Conservation (phyloP, 53 echinoderm and acorn worm species). For the Patiria pectinifera region DNA sequence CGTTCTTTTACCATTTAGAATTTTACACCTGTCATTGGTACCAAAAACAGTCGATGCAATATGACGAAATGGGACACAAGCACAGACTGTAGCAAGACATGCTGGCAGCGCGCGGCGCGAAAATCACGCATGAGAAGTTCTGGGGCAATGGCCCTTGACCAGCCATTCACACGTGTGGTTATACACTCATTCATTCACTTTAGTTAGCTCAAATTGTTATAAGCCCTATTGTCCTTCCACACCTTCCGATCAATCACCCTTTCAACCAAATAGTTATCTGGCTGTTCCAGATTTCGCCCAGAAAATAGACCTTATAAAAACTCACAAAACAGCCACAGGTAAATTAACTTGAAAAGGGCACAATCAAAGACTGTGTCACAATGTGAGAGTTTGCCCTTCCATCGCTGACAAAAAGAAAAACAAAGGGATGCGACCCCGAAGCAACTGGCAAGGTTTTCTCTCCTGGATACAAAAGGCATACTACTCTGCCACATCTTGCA, state of each 20-base stretch:
- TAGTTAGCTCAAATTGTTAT: not conserved
- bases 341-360: conserved; percentile 7
- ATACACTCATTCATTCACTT: not conserved
- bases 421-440: conserved; percentile 55
- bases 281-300: conserved; percentile 50
- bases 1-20: too few species aligned
- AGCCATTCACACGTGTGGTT: not conserved
- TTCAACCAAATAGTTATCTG: conserved; percentile 34
- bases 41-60: too few species aligned
- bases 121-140: not conserved
- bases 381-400: conserved; percentile 42
- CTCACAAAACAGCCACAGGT: conserved; percentile 29
- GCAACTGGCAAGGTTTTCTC: conserved; percentile 47
- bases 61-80: too few species aligned
- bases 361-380: conserved; percentile 28
- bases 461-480: conserved; percentile 10
- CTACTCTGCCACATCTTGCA: not conserved
- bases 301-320: conserved; percentile 25
- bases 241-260: conserved; percentile 44
- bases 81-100: not conserved
- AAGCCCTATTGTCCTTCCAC: conserved; percentile 21
- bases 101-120: not conserved
- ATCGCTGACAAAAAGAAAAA: conserved; percentile 19
- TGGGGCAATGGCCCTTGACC: conserved; percentile 23
- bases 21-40: too few species aligned